Percentiles rank a stretch among this genome's conserved stretches.
Conservation (phyloP, 2,113 vertebrate species). For the Atlantisia rogersi region DNA sequence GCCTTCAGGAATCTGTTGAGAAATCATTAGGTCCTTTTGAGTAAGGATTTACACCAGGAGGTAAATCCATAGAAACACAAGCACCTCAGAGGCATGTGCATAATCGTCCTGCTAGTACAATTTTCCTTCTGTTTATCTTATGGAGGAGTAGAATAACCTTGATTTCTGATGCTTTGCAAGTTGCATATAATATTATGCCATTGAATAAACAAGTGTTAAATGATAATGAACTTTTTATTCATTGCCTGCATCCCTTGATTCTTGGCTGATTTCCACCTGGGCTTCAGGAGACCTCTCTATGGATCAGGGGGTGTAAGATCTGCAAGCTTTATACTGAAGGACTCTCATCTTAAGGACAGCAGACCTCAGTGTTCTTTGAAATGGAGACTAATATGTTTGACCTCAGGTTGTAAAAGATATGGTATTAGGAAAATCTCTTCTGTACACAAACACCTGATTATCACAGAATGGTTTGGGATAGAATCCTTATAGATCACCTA, state of each 20-base stretch:
- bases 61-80: neutral
- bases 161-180: neutral
- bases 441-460: neutral
- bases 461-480: no score
- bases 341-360: neutral
- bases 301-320: neutral
- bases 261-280: neutral
- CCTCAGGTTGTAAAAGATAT: neutral
- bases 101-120: accelerated
- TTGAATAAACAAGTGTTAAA: neutral
- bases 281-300: neutral
- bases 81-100: neutral
- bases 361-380: neutral
- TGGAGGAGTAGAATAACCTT: neutral
- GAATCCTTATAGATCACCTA: no score
- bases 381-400: neutral
- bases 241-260: neutral
- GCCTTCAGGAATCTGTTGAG: neutral
- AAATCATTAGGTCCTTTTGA: neutral
- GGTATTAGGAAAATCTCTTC: neutral
- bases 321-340: neutral
- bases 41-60: neutral
- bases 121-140: neutral
- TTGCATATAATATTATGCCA: neutral
- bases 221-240: neutral